Evolutionary conservation across 2,888 invertebrate species (phyloP), one percentile per base, ranked within the genome.

Genomic region (Griposia aprilina): DNA sequence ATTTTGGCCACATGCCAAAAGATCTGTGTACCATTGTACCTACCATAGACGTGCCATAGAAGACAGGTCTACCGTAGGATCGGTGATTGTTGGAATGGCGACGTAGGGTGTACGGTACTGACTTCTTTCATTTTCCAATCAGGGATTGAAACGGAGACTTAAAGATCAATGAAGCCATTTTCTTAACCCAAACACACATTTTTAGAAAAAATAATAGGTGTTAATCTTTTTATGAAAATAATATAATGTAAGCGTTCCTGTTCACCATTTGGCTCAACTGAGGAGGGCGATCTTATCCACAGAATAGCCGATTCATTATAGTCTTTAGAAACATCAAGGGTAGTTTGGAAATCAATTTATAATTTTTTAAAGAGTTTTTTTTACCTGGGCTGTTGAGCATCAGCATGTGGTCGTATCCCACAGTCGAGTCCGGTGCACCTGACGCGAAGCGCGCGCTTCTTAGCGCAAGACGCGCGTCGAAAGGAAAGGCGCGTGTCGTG

Each of bases 351-450:
- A 74, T 20, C 11, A 23, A 41, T 41, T 17, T 20, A 17, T 1
- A 6, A n/a, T 36, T 48, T 26, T 36, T 8, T 17, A 2, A n/a
- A 74, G 23, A 30, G 8, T 59, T 0, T 41, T 15, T 45, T 55
- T 66, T 87, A 98, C 98, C 98, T 97, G 55, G 98, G 98, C 93
- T 98, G 97, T 87, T 97, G 97, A 81, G 97, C 97, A 76, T 97
- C 96, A 36, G 97, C 97, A 90, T 98, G 97, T 0, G 98, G 98
- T 86, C 98, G 93, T 84, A 98, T 97, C 20, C 98, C 98, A 91
- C 98, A 98, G 92, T 98, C 97, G 68, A 98, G 95, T 78, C 97
- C 97, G 76, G 97, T 96, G 92, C 98, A 98, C 77, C 97, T 97
- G 41, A 98, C 97, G 84, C 97, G 97, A 50, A 98, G 96, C 2